A percentile compares a stretch with the other conserved stretches of the same genome.
Evolutionary conservation across 1,140 invertebrate species (phyloP).

Genomic region (Tetraneura akinire): DNA sequence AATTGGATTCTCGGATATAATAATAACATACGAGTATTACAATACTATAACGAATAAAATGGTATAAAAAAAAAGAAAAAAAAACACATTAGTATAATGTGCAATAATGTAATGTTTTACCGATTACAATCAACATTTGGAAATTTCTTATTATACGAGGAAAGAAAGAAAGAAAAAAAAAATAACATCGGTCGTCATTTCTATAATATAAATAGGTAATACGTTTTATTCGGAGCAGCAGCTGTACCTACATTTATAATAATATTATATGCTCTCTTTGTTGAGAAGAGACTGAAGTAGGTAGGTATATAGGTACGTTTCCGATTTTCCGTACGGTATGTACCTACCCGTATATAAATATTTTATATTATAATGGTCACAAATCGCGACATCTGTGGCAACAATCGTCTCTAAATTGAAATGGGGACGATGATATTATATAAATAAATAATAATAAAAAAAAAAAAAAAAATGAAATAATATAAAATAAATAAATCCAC

Average conservation of each 20-base stretch:
- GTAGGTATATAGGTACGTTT: slow-evolving; percentile 33
- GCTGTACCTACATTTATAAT: slow-evolving; percentile 22
- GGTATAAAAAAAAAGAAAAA: no score
- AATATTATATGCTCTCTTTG: slow-evolving; percentile 2
- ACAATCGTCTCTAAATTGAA: slow-evolving; percentile 35
- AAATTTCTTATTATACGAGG: background rate
- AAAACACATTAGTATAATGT: background rate
- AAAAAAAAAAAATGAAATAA: no score
- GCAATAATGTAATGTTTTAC: background rate
- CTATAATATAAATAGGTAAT: background rate
- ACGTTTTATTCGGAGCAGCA: background rate
- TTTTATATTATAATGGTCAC: slow-evolving; percentile 17
- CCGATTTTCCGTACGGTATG: slow-evolving; percentile 21
- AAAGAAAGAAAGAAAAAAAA: background rate
- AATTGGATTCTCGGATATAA: background rate
- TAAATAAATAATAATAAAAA: background rate
- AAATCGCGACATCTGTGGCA: slow-evolving; percentile 30
- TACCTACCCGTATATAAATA: background rate
- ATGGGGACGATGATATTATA: background rate
- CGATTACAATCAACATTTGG: slow-evolving; percentile 4
- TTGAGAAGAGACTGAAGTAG: no score
- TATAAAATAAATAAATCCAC: background rate
- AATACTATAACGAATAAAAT: no score
- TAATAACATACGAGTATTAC: background rate
- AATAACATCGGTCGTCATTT: background rate